Base-by-base conservation (phyloP, 1,140 invertebrate genomes). In the Kradibia gibbosae region DNA sequence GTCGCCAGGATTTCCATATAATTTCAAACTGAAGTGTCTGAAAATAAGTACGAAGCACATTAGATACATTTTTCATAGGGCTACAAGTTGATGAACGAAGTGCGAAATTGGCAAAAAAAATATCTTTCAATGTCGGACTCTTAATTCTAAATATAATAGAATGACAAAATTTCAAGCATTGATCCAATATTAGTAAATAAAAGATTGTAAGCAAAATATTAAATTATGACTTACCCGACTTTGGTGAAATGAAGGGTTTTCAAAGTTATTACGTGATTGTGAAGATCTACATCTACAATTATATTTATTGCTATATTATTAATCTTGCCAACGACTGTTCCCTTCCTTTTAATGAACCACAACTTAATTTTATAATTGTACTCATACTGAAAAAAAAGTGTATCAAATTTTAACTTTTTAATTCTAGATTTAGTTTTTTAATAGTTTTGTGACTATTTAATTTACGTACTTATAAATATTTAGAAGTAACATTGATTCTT, bases 341-440 rank as follows among this genome's bases (percentile, higher is more conserved):
- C 71, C 15, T 36, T 28, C 22, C 48, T 73, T 53, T 50, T 22
- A 20, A 73, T 50, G 5, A 73, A 53, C 48, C 42, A 73, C 17
- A 53, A 53, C 34, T 50, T 73, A 15, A 36, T 50, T 53, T 73
- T 36, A 73, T 73, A 73, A 34, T 73, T 34, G 34, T 53, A 73
- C 11, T 73, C 42, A 34, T 50, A 57, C 55, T 57, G 28, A 3
- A 57, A 57, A 10, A 25, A 57, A 57, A 57, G 28, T 57, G 7
- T 57, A 57, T 17, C 2, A 25, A 25, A 17, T 10, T 25, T 57
- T 25, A 25, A 57, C 10, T 25, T 57, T 17, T 57, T 57, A 25
- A 57, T 57, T 25, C 3, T 25, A 25, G 3, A 25, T 57, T 25
- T 48, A 48, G 28, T 5, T 25, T 55, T 55, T 15, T 13, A 55